phyloP scores from a whole-genome alignment of 2,113 vertebrate species.

The Callospermophilus lateralis region DNA sequence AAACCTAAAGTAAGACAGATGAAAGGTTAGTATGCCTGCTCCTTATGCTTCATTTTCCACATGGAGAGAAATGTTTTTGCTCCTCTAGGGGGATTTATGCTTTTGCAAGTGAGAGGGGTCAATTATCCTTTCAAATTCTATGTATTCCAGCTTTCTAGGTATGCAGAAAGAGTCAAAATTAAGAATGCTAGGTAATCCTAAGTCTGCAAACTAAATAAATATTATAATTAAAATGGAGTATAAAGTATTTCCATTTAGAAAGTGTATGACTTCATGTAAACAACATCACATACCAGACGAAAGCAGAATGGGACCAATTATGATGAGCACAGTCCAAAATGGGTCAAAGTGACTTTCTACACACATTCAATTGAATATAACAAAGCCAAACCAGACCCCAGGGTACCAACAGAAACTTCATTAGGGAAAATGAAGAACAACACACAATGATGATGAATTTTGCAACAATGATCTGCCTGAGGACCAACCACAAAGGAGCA shows the following conservation, averaged over 20 bases:
- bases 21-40: fast-evolving
- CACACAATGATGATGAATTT: constrained; percentile 1
- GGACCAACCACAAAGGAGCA: constrained; percentile 2
- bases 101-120: not conserved
- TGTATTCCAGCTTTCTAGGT: not conserved
- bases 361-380: not conserved
- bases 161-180: not conserved
- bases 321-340: not conserved
- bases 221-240: not conserved
- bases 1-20: not conserved
- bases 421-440: constrained; percentile 62
- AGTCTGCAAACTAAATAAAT: constrained; percentile 1
- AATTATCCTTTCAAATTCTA: not conserved
- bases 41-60: not conserved
- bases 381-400: constrained; percentile 4
- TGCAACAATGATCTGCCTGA: constrained; percentile 13
- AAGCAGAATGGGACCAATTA: not conserved
- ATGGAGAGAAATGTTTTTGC: not conserved
- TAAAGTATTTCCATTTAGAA: constrained; percentile 23
- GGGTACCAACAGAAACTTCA: not conserved
- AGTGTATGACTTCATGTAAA: not conserved
- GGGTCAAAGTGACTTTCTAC: not conserved
- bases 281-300: constrained; percentile 16
- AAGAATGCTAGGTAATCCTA: not conserved
- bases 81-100: not conserved